phyloP scores from a whole-genome alignment of 2,797 vertebrate species.

The Argya squamiceps region DNA sequence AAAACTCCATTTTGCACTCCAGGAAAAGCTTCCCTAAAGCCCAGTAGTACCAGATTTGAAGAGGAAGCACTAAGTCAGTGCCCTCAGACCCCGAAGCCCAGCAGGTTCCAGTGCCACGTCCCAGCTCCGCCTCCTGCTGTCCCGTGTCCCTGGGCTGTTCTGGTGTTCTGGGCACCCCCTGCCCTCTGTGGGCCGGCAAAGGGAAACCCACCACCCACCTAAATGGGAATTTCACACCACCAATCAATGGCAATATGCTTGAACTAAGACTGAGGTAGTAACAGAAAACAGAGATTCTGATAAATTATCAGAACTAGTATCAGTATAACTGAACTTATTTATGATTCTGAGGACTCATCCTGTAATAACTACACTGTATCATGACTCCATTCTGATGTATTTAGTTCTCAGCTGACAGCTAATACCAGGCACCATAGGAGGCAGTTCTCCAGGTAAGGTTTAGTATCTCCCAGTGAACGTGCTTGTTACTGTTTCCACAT shows the following conservation, averaged over 20 bases:
- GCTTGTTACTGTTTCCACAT: neutral
- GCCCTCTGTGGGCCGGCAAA: neutral
- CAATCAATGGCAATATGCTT: neutral
- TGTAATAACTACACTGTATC: neutral
- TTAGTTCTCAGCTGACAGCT: neutral
- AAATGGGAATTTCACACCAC: neutral
- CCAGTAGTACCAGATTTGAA: neutral
- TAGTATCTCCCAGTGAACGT: neutral
- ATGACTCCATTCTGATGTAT: neutral
- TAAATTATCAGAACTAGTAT: neutral
- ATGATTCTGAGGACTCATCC: neutral
- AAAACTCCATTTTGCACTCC: neutral
- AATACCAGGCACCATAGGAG: neutral
- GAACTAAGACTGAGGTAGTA: neutral
- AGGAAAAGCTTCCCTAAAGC: neutral
- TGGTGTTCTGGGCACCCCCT: neutral
- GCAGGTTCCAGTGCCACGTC: neutral
- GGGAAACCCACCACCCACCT: neutral
- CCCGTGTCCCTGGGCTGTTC: accelerated
- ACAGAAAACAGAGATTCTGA: neutral
- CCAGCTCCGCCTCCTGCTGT: neutral
- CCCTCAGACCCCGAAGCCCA: neutral
- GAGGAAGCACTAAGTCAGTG: neutral
- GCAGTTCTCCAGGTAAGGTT: neutral
- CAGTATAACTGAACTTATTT: neutral